Evolutionary conservation across 2,888 invertebrate genomes (phyloP).

Genomic region (Parapristionchus giblindavisi): DNA sequence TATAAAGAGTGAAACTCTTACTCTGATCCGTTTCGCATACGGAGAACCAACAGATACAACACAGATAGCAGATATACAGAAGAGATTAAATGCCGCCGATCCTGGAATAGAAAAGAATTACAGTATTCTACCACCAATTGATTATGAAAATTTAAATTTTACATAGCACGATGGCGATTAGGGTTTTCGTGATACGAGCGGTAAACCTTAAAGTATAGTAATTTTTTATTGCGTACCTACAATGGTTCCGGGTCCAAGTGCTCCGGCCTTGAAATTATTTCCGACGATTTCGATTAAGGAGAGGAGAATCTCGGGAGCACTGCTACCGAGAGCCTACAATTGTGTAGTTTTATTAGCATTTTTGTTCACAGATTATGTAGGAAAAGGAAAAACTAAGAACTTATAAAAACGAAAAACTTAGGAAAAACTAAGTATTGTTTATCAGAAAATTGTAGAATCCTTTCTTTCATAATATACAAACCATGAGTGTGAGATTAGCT

Average conservation of each 20-base stretch:
- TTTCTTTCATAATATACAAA: constrained; percentile 1
- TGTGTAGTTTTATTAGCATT: no score
- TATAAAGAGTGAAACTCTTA: not conserved
- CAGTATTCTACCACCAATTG: not conserved
- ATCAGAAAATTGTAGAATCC: no score
- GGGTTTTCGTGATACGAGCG: not conserved
- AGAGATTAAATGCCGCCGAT: constrained; percentile 76
- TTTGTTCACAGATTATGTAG: no score
- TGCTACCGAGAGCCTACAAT: constrained; percentile 73
- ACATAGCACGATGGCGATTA: not conserved
- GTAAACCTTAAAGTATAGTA: not conserved
- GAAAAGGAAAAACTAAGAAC: no score
- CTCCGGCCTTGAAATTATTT: constrained; percentile 75
- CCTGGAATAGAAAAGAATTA: constrained; percentile 56
- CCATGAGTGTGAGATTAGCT: constrained; percentile 75
- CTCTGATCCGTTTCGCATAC: constrained; percentile 58
- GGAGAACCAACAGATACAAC: constrained; percentile 72
- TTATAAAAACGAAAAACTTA: no score
- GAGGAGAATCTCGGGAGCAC: constrained; percentile 75
- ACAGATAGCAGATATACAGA: constrained; percentile 75
- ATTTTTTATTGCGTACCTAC: constrained; percentile 73
- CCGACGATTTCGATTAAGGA: constrained; percentile 74
- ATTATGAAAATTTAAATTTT: not conserved
- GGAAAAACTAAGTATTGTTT: no score
- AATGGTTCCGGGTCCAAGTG: constrained; percentile 75